Base-by-base conservation (phyloP, 1,140 invertebrate genomes). In the Drosophila saltans region DNA sequence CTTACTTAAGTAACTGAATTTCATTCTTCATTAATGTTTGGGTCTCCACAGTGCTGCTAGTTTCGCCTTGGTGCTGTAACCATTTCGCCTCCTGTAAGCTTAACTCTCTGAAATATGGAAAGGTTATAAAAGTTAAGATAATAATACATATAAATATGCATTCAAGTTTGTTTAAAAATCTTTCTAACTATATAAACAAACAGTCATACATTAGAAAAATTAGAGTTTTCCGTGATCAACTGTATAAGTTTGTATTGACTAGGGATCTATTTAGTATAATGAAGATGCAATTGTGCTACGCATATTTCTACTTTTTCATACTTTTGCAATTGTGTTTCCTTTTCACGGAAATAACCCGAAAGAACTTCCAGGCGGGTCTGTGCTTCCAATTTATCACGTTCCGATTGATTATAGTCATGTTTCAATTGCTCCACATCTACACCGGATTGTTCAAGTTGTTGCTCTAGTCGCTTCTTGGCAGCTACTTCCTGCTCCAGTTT, bases 311-410 rank as follows among this genome's bases (percentile, higher is more conserved):
- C 0, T 8, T 10, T 33, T 21, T 67, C 40, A 3, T 93, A 97
- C 97, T 97, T 97, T 91, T 97, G 95, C 28, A 97, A 93, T 92
- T 97, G 95, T 21, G 95, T 94, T 93, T 98, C 97, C 85, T 97
- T 96, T 73, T 98, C 96, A 85, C 97, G 96, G 92, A 98, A 98
- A 90, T 97, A 98, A 81, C 96, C 96, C 0, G 96, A 96, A 39
- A 98, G 93, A 5, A 98, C 97, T 91, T 97, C 95, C 0, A 98
- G 93, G 80, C 96, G 95, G 0, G 96, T 97, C 80, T 96, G 94
- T 1, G 96, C 96, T 90, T 98, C 97, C 16, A 95, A 93, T 74
- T 96, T 96, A 72, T 96, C 96, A 76, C 96, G 95, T 78, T 96
- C 96, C 1, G 95, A 95, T 64, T 94, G 93, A 88, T 95, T 95